Conservation (phyloP, 2,888 invertebrate species). For the Pollenia angustigena region DNA sequence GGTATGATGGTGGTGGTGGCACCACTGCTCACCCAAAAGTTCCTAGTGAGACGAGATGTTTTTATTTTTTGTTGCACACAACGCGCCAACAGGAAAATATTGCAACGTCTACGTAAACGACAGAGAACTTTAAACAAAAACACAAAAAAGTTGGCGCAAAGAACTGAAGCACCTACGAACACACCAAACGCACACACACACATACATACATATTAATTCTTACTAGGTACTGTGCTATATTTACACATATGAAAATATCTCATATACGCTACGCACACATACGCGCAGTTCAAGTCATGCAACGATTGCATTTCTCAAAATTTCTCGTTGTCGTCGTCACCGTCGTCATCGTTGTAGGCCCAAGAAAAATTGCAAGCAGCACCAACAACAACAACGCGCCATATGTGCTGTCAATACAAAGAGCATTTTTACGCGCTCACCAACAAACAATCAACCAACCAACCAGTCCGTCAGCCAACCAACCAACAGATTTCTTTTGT, state of each 20-base stretch:
- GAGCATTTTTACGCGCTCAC: constrained; percentile 67
- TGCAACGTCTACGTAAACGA: constrained; percentile 42
- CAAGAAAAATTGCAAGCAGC: constrained; percentile 58
- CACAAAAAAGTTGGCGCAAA: constrained; percentile 45
- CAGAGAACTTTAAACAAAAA: constrained; percentile 43
- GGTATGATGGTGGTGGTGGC: background rate
- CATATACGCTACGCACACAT: background rate
- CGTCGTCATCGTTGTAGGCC: constrained; percentile 23
- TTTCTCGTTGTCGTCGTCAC: background rate
- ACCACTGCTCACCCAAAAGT: constrained; percentile 38
- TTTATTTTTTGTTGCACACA: constrained; percentile 10
- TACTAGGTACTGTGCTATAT: background rate
- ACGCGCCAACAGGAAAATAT: constrained; percentile 48
- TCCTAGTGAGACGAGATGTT: constrained; percentile 37
- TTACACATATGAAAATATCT: constrained; percentile 19
- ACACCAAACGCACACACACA: constrained; percentile 5
- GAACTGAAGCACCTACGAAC: background rate
- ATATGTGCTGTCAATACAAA: constrained; percentile 49
- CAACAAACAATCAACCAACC: constrained; percentile 43
- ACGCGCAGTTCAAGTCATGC: constrained; percentile 32
- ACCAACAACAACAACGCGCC: background rate
- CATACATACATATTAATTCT: background rate
- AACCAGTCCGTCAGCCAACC: constrained; percentile 42
- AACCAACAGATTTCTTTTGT: constrained; percentile 65
- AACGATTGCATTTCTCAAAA: constrained; percentile 72